These are phyloP conservation scores for Caenorhabditis panamensis DNA, from an alignment of 2,888 invertebrate genomes.

Conservation along the genomic window DNA sequence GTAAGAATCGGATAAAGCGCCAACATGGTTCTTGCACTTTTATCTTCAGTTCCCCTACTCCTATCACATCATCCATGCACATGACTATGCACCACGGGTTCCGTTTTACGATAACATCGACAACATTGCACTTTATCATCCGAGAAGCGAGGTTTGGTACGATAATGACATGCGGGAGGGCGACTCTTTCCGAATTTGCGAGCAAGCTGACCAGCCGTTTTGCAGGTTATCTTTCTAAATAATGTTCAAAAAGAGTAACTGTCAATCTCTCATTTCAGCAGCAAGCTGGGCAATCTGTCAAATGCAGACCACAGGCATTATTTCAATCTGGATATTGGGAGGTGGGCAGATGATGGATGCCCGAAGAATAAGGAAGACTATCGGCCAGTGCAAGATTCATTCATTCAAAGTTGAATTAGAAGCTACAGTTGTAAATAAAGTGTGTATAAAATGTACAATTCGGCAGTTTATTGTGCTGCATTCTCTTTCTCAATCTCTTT, in stretches of 20 bases:
- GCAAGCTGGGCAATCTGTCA: slow-evolving; percentile 15
- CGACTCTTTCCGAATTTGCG: slow-evolving; percentile 31
- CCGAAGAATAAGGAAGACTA: slow-evolving; percentile 39
- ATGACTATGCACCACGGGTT: slow-evolving; percentile 39
- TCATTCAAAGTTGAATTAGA: too few relatives aligned
- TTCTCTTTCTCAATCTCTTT: slow-evolving; percentile 48
- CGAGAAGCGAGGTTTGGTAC: slow-evolving; percentile 47
- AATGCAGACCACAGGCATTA: slow-evolving; percentile 42
- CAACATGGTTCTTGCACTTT: too few relatives aligned
- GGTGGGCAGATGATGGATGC: slow-evolving; percentile 49
- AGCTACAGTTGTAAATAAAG: background rate
- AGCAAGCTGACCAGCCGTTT: slow-evolving; percentile 38
- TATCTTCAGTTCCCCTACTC: slow-evolving; percentile 42
- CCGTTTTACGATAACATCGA: slow-evolving; percentile 30
- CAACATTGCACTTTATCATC: slow-evolving; percentile 45
- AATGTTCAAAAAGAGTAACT: background rate
- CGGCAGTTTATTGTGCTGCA: background rate
- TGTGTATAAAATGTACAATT: background rate
- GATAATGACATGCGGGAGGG: slow-evolving; percentile 48
- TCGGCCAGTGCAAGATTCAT: slow-evolving; percentile 6
- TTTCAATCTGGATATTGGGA: slow-evolving; percentile 33
- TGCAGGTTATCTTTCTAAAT: slow-evolving; percentile 24
- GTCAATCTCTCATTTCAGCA: slow-evolving; percentile 18
- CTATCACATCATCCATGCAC: slow-evolving; percentile 45
- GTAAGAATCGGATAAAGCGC: slow-evolving; percentile 13